phyloP scores from a whole-genome alignment of 2,888 invertebrate genomes.

The Neocrepidodera transversa region DNA sequence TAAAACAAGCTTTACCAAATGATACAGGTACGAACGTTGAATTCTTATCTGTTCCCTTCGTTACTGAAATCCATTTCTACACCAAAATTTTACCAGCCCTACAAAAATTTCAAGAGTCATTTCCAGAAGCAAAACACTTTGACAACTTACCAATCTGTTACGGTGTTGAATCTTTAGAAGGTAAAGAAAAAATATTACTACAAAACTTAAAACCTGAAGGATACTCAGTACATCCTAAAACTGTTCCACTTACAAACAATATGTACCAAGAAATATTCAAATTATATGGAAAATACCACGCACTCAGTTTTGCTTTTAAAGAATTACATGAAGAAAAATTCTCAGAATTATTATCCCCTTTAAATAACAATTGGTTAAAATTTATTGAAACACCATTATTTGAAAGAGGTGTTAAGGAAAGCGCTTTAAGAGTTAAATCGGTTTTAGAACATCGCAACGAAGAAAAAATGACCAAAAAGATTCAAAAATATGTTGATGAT shows the following conservation, averaged over 20 bases:
- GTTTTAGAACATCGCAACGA: neutral
- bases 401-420: neutral
- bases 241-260: neutral
- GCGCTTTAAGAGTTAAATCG: neutral
- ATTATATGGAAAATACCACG: slow-evolving; percentile 37
- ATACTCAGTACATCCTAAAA: slow-evolving; percentile 27
- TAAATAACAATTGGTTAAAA: slow-evolving; percentile 5
- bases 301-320: slow-evolving; percentile 38
- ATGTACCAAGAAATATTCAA: slow-evolving; percentile 17
- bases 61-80: slow-evolving; percentile 37
- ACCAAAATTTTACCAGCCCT: slow-evolving; percentile 26
- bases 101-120: slow-evolving; percentile 25
- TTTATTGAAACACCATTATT: neutral
- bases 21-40: neutral
- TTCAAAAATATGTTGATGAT: neutral
- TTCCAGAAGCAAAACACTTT: neutral
- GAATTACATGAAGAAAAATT: slow-evolving; percentile 13
- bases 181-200: slow-evolving; percentile 36
- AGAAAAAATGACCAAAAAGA: neutral
- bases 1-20: slow-evolving; percentile 31
- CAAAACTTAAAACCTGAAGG: slow-evolving; percentile 37
- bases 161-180: neutral
- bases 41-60: slow-evolving; percentile 24
- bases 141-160: slow-evolving; percentile 22
- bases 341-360: neutral